Conservation (phyloP, 2,113 vertebrate species). For the Rhagologus leucostigma region DNA sequence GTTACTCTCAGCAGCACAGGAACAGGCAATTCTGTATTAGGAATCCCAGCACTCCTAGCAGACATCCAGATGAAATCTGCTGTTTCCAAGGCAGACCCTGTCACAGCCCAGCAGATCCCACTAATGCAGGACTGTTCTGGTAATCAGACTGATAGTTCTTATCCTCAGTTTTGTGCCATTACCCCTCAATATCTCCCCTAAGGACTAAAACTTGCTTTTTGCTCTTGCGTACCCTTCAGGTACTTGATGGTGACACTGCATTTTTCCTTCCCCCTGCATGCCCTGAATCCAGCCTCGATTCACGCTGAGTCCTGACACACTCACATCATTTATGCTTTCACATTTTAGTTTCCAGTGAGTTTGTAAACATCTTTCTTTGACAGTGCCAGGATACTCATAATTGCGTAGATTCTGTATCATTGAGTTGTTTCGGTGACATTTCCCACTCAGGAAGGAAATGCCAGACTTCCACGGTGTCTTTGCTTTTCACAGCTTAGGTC, state of each 20-base stretch:
- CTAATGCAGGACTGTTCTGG: neutral
- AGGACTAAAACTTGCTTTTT: neutral
- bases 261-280: neutral
- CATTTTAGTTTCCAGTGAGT: neutral
- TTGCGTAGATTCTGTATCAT: neutral
- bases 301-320: neutral
- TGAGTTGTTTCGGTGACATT: neutral
- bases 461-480: neutral
- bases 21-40: neutral
- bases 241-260: neutral
- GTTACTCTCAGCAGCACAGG: neutral
- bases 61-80: neutral
- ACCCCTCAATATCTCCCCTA: neutral
- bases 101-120: neutral
- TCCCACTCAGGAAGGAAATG: neutral
- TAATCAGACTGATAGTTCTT: neutral
- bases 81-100: neutral
- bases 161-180: neutral
- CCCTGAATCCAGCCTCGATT: neutral
- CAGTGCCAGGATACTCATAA: neutral
- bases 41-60: neutral
- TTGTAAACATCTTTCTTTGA: neutral
- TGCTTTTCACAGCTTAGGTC: conserved; percentile 48
- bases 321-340: neutral
- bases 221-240: neutral